Evolutionary conservation across 2,113 vertebrate species (phyloP).

Genomic region (Poicephalus gulielmi): DNA sequence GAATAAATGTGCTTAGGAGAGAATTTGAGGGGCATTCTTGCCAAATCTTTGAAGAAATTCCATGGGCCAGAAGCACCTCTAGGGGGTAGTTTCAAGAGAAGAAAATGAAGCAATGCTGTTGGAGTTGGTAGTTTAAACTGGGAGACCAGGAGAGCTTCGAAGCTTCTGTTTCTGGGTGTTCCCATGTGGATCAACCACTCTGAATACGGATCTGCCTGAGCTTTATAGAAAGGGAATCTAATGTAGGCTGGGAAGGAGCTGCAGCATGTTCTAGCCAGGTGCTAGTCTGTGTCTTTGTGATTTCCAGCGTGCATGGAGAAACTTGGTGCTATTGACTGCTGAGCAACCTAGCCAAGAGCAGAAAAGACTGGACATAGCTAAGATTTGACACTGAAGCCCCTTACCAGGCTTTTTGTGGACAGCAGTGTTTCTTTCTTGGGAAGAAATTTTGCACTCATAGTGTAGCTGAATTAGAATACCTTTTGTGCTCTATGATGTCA

Average conservation of each 20-base stretch:
- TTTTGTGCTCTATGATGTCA: background rate
- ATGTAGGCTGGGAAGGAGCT: background rate
- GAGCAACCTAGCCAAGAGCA: background rate
- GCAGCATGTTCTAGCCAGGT: background rate
- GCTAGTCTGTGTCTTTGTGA: background rate
- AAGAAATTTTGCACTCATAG: accelerated
- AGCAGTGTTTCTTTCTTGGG: background rate
- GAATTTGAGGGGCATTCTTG: background rate
- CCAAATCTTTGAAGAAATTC: background rate
- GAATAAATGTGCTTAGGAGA: background rate
- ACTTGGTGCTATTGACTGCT: background rate
- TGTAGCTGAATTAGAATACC: background rate
- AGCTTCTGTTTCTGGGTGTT: background rate
- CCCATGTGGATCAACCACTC: accelerated
- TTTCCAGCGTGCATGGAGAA: background rate
- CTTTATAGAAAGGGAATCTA: background rate
- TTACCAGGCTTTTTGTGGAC: background rate
- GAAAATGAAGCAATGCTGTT: background rate
- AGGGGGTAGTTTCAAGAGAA: background rate
- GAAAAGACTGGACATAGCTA: background rate
- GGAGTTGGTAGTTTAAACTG: background rate
- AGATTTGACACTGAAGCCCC: background rate
- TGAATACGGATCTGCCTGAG: background rate
- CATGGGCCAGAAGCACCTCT: background rate
- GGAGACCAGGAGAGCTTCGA: background rate